Evolutionary conservation across 2,113 vertebrate genomes (phyloP), one percentile per base, ranked within the genome.

Genomic region (Erythrocebus patas): DNA sequence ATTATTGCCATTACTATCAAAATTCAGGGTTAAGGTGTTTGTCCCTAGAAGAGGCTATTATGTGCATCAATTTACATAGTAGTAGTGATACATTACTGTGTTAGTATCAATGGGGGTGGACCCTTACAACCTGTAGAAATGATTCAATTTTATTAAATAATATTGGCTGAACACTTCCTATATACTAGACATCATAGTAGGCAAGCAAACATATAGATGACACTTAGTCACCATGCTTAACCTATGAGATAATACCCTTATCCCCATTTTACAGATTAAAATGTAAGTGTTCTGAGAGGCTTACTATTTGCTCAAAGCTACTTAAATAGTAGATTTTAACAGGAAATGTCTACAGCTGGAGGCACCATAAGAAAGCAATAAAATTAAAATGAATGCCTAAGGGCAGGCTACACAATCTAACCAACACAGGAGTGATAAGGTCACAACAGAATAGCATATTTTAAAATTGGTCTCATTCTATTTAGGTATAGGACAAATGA

Each of bases 201-300:
- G 50, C 23, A 93, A 68, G 5, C 12, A 52, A 84, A 64, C 4
- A 89, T 57, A 72, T 6, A 48, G n/a, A 55, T 61, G 20, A 2
- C 18, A 48, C 3, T 55, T 64, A 61, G 70, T 94, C 16, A n/a
- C 23, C 25, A 45, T 12, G 18, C 11, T 83, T 55, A n/a, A 82
- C 22, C 38, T 70, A 35, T 89, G 25, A 89, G 70, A 43, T 70
- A n/a, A 6, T 55, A 89, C 13, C 4, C 45, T 64, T 87, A 66
- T 73, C 55, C 45, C 20, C 73, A 96, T 72, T 95, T 92, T 68
- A 84, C 48, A 93, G 70, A 72, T 79, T 89, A 89, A 85, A 96
- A 72, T n/a, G 43, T 13, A 6, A 72, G 78, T 6, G 5, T 84
- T 75, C 38, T 83, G 30, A 40, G 30, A 95, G 23, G 30, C 5